Conservation (phyloP, 2,113 vertebrate genomes). For the Heloderma charlesbogerti region DNA sequence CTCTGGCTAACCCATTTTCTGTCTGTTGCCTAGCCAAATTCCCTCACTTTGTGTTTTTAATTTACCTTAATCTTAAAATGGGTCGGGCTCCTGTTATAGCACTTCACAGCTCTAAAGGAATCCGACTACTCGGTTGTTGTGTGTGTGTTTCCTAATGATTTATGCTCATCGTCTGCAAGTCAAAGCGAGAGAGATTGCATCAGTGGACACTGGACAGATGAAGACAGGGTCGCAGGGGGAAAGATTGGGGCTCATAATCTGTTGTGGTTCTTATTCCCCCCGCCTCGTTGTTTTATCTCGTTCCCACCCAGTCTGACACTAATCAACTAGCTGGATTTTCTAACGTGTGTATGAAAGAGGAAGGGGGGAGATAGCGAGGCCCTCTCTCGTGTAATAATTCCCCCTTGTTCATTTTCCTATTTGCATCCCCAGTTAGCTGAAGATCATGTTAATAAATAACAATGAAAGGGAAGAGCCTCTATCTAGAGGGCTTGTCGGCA, state of each 20-base stretch:
- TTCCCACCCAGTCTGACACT: conserved; percentile 32
- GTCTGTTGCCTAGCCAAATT: background rate
- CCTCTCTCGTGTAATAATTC: conserved; percentile 15
- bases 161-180: background rate
- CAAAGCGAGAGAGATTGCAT: background rate
- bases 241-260: conserved; percentile 29
- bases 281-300: background rate
- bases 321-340: conserved; percentile 22
- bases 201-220: background rate
- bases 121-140: too few relatives aligned
- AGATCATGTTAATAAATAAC: conserved; percentile 85
- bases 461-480: conserved; percentile 75
- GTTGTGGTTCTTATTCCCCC: background rate
- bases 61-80: background rate
- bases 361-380: conserved; percentile 6
- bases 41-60: background rate
- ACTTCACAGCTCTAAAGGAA: background rate
- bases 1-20: background rate
- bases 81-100: too few relatives aligned
- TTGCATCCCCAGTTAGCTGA: conserved; percentile 74
- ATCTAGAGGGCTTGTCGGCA: conserved; percentile 82
- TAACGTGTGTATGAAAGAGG: background rate
- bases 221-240: background rate
- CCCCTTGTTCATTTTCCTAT: conserved; percentile 65
- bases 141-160: background rate